A percentile compares a stretch with the other conserved stretches of the same genome.
Conservation (phyloP, 2,113 vertebrate genomes). For the Poeciliopsis retropinna region DNA sequence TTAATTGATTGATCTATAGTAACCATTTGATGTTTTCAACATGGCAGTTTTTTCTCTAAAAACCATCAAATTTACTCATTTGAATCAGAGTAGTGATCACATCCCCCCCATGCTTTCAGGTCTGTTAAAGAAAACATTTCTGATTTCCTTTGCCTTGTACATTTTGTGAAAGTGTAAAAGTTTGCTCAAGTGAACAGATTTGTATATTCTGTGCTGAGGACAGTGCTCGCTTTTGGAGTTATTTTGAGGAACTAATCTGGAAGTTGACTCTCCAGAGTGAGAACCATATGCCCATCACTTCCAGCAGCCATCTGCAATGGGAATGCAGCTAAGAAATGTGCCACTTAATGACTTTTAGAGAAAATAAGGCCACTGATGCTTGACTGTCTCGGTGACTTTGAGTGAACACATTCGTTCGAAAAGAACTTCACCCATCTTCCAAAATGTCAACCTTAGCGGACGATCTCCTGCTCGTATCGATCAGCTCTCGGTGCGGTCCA, state of each 20-base stretch:
- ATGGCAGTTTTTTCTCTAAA: too few species aligned
- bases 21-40: too few species aligned
- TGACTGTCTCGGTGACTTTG: neutral
- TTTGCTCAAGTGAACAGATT: too few species aligned
- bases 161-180: neutral
- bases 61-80: too few species aligned
- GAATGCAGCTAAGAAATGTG: neutral
- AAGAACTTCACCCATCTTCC: slow-evolving; percentile 25
- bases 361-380: neutral
- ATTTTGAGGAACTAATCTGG: neutral
- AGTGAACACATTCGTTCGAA: neutral
- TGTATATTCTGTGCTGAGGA: neutral
- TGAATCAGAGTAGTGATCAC: too few species aligned
- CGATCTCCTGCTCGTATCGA: slow-evolving; percentile 54
- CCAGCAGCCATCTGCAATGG: neutral
- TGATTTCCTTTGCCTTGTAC: too few species aligned
- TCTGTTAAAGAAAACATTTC: too few species aligned
- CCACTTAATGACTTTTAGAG: neutral
- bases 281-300: neutral
- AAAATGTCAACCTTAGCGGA: slow-evolving; percentile 19
- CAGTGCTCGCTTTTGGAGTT: too few species aligned
- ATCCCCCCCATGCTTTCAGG: too few species aligned
- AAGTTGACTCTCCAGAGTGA: neutral
- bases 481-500: slow-evolving; percentile 32
- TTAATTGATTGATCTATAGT: too few species aligned